A percentile compares a stretch with the other conserved stretches of the same genome.
Conservation (phyloP, 2,113 vertebrate species). For the Rattus norvegicus region DNA sequence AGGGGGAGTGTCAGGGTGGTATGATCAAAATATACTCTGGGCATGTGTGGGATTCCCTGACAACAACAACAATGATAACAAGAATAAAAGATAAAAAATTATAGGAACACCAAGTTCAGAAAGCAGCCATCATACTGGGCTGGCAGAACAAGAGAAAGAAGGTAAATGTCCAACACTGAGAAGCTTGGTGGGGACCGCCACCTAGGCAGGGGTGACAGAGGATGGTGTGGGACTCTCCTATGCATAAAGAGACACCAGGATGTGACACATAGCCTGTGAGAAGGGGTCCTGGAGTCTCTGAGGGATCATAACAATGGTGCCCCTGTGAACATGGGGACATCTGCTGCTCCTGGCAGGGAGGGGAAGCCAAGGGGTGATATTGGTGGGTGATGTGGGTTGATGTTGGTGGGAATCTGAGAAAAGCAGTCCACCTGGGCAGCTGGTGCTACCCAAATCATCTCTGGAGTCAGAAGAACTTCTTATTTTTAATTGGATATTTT, state of each 20-base stretch:
- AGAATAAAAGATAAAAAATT: neutral
- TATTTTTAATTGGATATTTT: too few species aligned
- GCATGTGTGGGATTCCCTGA: neutral
- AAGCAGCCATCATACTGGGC: neutral
- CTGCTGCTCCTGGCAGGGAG: neutral
- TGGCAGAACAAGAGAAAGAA: neutral
- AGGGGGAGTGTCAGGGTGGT: neutral
- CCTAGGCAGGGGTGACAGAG: neutral
- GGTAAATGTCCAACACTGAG: neutral
- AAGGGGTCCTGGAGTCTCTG: neutral
- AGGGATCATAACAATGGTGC: neutral
- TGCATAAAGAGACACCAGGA: neutral
- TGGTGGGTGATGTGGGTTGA: neutral
- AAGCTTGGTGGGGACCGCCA: neutral
- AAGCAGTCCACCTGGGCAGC: too few species aligned
- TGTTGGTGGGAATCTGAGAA: neutral
- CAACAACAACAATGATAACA: neutral
- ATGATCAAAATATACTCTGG: neutral
- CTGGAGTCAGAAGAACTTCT: neutral
- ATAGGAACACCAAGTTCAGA: neutral
- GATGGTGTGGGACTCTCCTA: neutral
- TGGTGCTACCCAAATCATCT: neutral
- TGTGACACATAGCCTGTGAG: neutral
- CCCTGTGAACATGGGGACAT: neutral
- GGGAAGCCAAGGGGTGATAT: too few species aligned